A percentile compares a stretch with the other conserved stretches of the same genome.
These are phyloP conservation scores for Propithecus coquereli DNA, from an alignment of 2,113 vertebrate genomes.

Conservation along the genomic window DNA sequence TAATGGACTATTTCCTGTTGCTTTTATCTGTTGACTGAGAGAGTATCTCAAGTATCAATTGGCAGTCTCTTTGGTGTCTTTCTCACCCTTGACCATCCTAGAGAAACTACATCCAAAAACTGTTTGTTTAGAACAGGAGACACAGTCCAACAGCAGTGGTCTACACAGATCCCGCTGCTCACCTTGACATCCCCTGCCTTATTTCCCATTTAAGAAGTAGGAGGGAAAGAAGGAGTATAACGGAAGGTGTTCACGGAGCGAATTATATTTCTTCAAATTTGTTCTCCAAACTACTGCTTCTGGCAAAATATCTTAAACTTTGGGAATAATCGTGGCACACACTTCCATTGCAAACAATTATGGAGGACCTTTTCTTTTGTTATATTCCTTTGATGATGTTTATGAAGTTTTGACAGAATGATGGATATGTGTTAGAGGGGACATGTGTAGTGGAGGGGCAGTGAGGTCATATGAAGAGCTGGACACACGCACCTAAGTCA, in stretches of 20 bases:
- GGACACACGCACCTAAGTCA: not conserved
- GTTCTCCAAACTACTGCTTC: not conserved
- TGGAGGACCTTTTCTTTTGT: not conserved
- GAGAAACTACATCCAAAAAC: not conserved
- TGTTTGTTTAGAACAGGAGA: not conserved
- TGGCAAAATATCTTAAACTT: not conserved
- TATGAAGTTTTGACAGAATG: not conserved
- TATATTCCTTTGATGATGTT: not conserved
- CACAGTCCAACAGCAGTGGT: not conserved
- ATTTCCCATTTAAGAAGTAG: not conserved
- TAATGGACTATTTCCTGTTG: not conserved
- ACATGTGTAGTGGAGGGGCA: rapidly evolving
- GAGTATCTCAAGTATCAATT: not conserved
- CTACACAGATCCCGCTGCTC: not conserved
- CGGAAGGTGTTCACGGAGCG: not conserved
- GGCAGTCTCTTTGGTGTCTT: not conserved
- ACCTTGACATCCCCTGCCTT: not conserved
- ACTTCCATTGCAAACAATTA: not conserved
- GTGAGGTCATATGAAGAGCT: no score
- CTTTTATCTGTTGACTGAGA: not conserved
- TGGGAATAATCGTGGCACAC: not conserved
- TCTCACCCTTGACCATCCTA: not conserved
- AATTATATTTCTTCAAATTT: not conserved
- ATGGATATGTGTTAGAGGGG: not conserved
- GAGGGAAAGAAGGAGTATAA: not conserved